Evolutionary conservation across 35 echinoderm and acorn worm genomes (phyloP).

Genomic region (Apostichopus californicus): DNA sequence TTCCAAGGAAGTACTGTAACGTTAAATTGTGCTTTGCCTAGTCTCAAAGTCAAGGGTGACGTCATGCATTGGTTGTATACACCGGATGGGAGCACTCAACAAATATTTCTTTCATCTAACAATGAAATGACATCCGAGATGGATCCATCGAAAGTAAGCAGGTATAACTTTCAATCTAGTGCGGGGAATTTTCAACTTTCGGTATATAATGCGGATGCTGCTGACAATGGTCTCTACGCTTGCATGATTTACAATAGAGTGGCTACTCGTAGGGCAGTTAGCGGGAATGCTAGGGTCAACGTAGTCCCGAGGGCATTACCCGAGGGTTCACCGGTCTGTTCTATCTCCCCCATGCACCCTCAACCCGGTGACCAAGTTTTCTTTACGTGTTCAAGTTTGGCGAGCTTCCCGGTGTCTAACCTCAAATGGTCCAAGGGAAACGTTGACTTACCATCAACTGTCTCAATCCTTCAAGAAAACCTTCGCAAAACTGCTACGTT

Average conservation of each 20-base stretch:
- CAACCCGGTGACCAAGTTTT: slow-evolving; percentile 25
- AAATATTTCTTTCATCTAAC: slow-evolving; percentile 39
- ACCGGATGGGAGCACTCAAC: slow-evolving; percentile 14
- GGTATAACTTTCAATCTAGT: slow-evolving; percentile 8
- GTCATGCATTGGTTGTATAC: slow-evolving; percentile 32
- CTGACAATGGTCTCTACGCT: slow-evolving; percentile 30
- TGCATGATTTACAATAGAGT: slow-evolving; percentile 51
- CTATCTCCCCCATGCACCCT: slow-evolving; percentile 33
- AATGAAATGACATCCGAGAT: background rate
- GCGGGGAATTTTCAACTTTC: slow-evolving; percentile 16
- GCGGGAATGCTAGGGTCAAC: background rate
- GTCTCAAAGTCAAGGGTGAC: slow-evolving; percentile 16
- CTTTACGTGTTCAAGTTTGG: slow-evolving; percentile 26
- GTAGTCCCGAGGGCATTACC: slow-evolving; percentile 22
- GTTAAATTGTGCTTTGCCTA: slow-evolving; percentile 38
- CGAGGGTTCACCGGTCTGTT: slow-evolving; percentile 23
- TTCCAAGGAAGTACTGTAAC: slow-evolving; percentile 28
- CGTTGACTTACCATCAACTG: background rate
- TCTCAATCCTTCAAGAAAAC: background rate
- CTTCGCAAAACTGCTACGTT: slow-evolving; percentile 13
- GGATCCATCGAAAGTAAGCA: background rate
- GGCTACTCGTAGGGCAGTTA: background rate
- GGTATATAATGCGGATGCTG: slow-evolving; percentile 10
- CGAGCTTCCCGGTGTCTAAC: background rate
- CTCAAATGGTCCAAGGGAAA: slow-evolving; percentile 37